Evolutionary conservation across 2,888 invertebrate species (phyloP), one percentile per base, ranked within the genome.

Genomic region (Rhimphoctona megacephalus): DNA sequence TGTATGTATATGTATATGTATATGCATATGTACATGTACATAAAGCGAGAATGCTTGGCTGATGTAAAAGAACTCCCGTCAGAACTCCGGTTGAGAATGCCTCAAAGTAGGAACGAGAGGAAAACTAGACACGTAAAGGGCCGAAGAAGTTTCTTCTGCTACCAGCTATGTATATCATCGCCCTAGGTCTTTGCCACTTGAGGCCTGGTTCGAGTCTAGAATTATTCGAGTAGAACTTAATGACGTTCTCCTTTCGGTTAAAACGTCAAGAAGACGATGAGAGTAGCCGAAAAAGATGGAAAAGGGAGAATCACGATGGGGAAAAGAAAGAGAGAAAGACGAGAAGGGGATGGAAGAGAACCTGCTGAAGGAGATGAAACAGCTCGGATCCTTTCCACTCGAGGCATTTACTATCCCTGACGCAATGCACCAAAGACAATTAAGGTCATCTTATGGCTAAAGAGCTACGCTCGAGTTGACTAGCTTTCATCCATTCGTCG

Each of bases 201-300:
- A 87, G 81, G 83, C 69, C 88, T 87, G 83, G 79, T 85, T 85
- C 85, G 85, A 85, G 79, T 88, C 81, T 61, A 81, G 81, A 88
- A 89, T 89, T 89, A 90, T 90, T 90, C 87, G 84, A 87, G 86
- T 86, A 88, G 89, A 90, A 89, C 85, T 90, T 87, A 87, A 86
- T 84, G 85, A 87, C 84, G 86, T 76, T 83, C 85, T 77, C 81
- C 76, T 78, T 77, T 81, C 83, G 57, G 83, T 66, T 78, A 76
- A 85, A 87, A 86, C 84, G 73, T 82, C 82, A 77, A 80, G 82
- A 73, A 82, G 83, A 83, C 85, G 80, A 57, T 52, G 77, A 64
- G 80, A 85, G 73, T 54, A 39, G 66, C 30, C 25, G 25, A 64
- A 46, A 49, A 52, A 54, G 52, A 39, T 66, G 30, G 73, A 74